Evolutionary conservation across 2,113 vertebrate genomes (phyloP).

Genomic region (Typhlomys cinereus): DNA sequence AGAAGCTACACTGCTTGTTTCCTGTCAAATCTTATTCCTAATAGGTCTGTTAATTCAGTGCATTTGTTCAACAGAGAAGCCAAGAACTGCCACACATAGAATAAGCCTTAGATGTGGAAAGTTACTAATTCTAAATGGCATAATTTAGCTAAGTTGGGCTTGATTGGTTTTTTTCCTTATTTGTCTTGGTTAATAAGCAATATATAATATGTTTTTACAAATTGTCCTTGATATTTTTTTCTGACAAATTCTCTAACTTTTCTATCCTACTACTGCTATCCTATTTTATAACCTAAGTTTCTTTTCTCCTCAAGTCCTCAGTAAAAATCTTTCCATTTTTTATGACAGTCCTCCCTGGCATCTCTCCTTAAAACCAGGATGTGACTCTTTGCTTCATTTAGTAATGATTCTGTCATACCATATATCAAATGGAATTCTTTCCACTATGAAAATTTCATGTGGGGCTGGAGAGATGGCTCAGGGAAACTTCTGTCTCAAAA

Average conservation of each 20-base stretch:
- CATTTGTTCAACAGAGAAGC: constrained; percentile 38
- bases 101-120: constrained; percentile 48
- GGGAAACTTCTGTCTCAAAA: no score
- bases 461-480: no score
- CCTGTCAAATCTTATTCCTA: constrained; percentile 22
- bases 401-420: constrained; percentile 37
- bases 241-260: constrained; percentile 41
- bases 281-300: constrained; percentile 26
- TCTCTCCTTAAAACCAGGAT: background rate
- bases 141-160: background rate
- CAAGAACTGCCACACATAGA: constrained; percentile 12
- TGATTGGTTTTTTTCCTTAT: background rate
- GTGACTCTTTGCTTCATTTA: constrained; percentile 20
- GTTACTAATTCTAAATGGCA: constrained; percentile 60
- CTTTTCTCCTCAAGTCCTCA: background rate
- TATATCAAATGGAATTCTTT: constrained; percentile 10
- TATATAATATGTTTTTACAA: constrained; percentile 38
- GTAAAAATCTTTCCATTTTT: constrained; percentile 25
- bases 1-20: background rate
- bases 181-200: constrained; percentile 46
- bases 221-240: constrained; percentile 18
- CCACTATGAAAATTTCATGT: constrained; percentile 41
- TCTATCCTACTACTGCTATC: background rate
- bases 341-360: background rate
- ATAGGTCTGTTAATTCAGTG: constrained; percentile 36